Evolutionary conservation across 1,140 invertebrate species (phyloP).

Genomic region (Listronotus bonariensis): DNA sequence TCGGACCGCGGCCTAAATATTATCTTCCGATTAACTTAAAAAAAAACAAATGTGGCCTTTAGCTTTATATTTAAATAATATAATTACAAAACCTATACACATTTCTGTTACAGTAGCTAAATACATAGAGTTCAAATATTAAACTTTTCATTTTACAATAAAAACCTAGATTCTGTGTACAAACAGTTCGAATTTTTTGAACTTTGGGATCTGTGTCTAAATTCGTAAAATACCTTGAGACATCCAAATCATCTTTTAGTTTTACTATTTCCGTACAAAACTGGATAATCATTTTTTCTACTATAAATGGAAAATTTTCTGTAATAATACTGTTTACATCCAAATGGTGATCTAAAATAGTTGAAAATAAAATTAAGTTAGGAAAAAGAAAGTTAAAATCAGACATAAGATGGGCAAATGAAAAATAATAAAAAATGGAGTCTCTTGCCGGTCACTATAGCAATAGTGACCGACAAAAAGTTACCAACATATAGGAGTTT

Average conservation of each 20-base stretch:
- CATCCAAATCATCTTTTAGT: constrained; percentile 15
- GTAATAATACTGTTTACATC: constrained; percentile 18
- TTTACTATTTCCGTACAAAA: constrained; percentile 34
- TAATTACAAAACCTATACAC: constrained; percentile 36
- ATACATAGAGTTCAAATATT: constrained; percentile 37
- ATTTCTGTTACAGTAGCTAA: constrained; percentile 41
- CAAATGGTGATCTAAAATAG: constrained; percentile 1
- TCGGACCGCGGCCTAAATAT: too few species aligned
- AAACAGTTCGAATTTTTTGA: constrained; percentile 18
- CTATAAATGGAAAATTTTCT: constrained; percentile 33
- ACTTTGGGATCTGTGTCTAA: constrained; percentile 22
- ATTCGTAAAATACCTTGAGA: constrained; percentile 24
- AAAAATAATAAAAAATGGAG: neutral
- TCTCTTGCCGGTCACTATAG: too few species aligned
- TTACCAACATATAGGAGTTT: too few species aligned
- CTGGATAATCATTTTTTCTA: constrained; percentile 29
- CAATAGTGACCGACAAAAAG: too few species aligned
- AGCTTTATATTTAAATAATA: constrained; percentile 25
- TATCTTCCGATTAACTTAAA: too few species aligned
- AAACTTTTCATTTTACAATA: constrained; percentile 31
- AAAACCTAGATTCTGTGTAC: constrained; percentile 17
- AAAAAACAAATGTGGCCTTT: too few species aligned
- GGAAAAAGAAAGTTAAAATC: constrained; percentile 3
- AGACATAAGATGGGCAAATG: neutral
- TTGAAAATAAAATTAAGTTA: too few species aligned